Evolutionary conservation across 2,797 vertebrate species (phyloP), one percentile per base, ranked within the genome.

Genomic region (Mareca strepera): DNA sequence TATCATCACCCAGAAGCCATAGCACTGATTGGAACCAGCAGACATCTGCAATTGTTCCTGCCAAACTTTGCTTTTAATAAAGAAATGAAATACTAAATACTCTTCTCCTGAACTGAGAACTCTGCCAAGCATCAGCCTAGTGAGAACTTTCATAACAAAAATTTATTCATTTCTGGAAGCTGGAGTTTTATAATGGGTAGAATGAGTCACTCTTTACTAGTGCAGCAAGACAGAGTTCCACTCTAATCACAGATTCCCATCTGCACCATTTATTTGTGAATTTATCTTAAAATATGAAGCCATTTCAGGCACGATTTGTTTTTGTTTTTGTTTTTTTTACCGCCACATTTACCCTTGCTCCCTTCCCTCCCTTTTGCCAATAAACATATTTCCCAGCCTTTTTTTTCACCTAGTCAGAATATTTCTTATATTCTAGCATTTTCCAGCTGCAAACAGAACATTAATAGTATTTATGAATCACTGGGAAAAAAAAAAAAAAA

Each of bases 131-230:
- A 92, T 90, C 73, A 92, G 83, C 31, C 69, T 77, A 85, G 82
- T 82, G 22, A 91, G 68, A 87, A 96, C 33, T 85, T 93, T 68
- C 83, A 39, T 63, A 68, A 74, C 62, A 74, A 62, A 95, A 86
- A 83, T 48, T 12, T 78, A 79, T 86, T 94, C 21, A 41, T 86
- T 94, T 94, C 68, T 94, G 83, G 50, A 16, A 82, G 22, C 11
- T 31, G 33, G 69, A 67, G 59, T 91, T 96, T 91, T 93, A 68
- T 73, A 92, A 94, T 58, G 72, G 55, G 28, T 92, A 79, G 63
- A 86, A 79, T 93, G 86, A 96, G 59, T 97, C 90, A 93, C 41
- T 91, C 91, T 95, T 96, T 96, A 94, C 86, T 84, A 73, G 53
- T 84, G 78, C 25, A 86, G 59, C 63, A 94, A 94, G 58, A 93